Base-by-base conservation (phyloP, 2,888 invertebrate genomes). In the Tachina grossa region DNA sequence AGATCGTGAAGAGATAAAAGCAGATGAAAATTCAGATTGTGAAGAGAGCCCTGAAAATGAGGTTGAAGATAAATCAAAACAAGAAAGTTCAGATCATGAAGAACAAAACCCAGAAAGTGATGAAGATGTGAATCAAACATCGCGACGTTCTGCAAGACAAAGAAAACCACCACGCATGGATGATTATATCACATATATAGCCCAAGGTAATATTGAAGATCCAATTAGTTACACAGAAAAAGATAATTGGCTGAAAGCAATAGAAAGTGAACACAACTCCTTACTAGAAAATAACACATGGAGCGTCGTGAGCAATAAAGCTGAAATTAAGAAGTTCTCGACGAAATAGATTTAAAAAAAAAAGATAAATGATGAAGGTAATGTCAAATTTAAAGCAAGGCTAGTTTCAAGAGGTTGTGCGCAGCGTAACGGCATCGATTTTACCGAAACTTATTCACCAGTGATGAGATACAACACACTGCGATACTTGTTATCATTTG, bases 361-460 rank as follows among this genome's bases (percentile, higher is more conserved):
- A 43, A 68, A 72, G 14, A 5, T 53, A n/a, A 9, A 55, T 10
- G 39, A 59, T 9, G 59, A 66, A 22, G 68, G 77, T n/a, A 31
- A 78, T 39, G n/a, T 84, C 3, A 77, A 83, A 45, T 47, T 10
- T 43, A 61, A 61, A 1, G 61, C 16, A 8, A n/a, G 61, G 16
- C 41, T 53, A 16, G 89, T 89, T 0, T 87, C 87, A 4, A 89
- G 89, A 87, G 89, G 89, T 9, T 90, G 82, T 65, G 57, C 76
- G 9, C 89, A 90, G 66, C 82, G 71, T 51, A 14, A 59, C 6
- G 88, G 86, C 2, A 71, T 87, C 14, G 87, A 89, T 61, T 88
- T 87, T 57, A 71, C 31, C 1, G 71, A 80, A 63, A 80, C 72
- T 19, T 80, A 72, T 55, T 63, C 72, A n/a, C 79, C 79, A 49